phyloP scores from a whole-genome alignment of 2,113 vertebrate species.

The Myiozetetes cayanensis region DNA sequence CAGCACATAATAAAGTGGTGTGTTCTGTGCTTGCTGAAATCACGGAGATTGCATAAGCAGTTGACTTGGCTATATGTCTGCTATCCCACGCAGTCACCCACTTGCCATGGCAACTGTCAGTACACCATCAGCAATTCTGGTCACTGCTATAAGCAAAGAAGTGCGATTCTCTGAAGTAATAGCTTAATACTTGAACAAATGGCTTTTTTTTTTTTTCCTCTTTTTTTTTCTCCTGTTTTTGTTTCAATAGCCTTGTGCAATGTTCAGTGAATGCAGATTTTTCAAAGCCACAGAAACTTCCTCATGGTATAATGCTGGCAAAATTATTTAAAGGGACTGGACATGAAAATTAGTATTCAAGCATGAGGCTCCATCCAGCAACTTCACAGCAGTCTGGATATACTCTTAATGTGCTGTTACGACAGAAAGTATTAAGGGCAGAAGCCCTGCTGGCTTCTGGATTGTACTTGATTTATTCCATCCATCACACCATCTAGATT shows the following conservation, averaged over 20 bases:
- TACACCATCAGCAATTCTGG: constrained; percentile 56
- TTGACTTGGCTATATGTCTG: constrained; percentile 57
- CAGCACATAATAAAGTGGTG: not conserved
- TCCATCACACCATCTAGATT: not conserved
- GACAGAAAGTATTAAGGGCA: not conserved
- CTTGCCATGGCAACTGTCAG: constrained; percentile 62
- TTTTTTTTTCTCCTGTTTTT: not conserved
- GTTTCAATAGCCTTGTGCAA: not conserved
- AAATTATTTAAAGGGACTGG: not conserved
- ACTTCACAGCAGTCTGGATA: not conserved
- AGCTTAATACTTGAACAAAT: constrained; percentile 14
- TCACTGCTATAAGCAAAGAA: constrained; percentile 24
- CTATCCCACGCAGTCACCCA: constrained; percentile 38
- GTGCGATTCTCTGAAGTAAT: constrained; percentile 1
- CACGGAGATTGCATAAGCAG: constrained; percentile 31
- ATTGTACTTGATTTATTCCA: constrained; percentile 24
- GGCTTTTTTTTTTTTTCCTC: not conserved
- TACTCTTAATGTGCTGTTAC: not conserved
- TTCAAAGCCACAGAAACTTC: not conserved
- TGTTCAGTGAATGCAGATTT: constrained; percentile 2
- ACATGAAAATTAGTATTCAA: not conserved
- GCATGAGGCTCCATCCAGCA: not conserved
- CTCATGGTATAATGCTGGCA: not conserved
- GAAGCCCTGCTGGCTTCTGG: constrained; percentile 12
- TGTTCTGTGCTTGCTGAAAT: constrained; percentile 33